Evolutionary conservation across 2,797 vertebrate genomes (phyloP).

Genomic region (Pipistrellus pipistrellus): DNA sequence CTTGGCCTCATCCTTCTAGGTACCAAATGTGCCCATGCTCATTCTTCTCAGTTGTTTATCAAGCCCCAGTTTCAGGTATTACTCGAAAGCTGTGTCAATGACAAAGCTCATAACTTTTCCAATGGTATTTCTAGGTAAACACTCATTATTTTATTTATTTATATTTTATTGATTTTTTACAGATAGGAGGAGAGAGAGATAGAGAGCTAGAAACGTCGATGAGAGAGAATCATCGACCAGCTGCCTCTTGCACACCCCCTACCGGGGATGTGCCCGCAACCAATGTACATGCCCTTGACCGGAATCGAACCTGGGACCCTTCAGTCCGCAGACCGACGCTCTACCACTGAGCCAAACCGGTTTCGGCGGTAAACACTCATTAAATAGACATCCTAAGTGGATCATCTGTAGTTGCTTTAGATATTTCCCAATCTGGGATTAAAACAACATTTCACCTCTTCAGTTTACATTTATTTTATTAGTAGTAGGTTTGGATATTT

Average conservation of each 20-base stretch:
- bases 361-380: slow-evolving; percentile 2
- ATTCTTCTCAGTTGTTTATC: not conserved
- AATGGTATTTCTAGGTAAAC: not conserved
- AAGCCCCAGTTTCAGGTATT: not conserved
- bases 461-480: slow-evolving; percentile 42
- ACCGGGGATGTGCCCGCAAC: no score
- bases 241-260: no score
- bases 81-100: not conserved
- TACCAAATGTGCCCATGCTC: fast-evolving
- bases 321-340: no score
- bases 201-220: no score
- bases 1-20: not conserved
- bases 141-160: no score
- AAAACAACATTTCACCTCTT: slow-evolving; percentile 1
- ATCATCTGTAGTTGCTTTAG: not conserved
- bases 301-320: no score
- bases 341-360: no score
- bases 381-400: not conserved
- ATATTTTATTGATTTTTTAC: no score
- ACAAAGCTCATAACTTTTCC: not conserved
- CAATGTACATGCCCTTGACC: no score
- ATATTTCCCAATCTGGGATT: not conserved
- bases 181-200: no score
- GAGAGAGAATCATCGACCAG: no score
- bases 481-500: not conserved